Base-by-base conservation (phyloP, 2,113 vertebrate genomes). In the Enhydra lutris region DNA sequence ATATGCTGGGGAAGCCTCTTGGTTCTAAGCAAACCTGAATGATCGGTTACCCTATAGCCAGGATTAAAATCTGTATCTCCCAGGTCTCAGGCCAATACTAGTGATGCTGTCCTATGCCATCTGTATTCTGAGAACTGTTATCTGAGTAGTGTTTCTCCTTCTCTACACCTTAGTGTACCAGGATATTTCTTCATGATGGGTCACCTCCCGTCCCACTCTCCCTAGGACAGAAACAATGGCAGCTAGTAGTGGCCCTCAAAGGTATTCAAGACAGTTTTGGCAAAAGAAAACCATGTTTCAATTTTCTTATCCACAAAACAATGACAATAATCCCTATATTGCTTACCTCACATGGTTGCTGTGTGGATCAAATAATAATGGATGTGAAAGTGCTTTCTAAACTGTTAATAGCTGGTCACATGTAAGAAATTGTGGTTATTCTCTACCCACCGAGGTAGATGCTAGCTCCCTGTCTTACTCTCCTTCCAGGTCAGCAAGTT, bases 331-430 rank as follows among this genome's bases (percentile, higher is more conserved):
- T 92, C 47, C 36, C 18, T 45, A 57, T 57, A 71, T 34, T 92
- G 2, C 7, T 83, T 78, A 76, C 23, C 2, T 76, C 29, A 86
- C 7, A 69, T 9, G 36, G 6, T 67, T 82, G 36, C 31, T 90
- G 20, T 24, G 0, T 59, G 52, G 29, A 59, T 52, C 59, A 91
- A 90, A 89, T 80, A 59, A 63, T 84, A 94, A 67, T 63, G 52
- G 31, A 39, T 59, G 6, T 86, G 36, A 81, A 97, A 78, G 23
- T 79, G 18, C 31, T 89, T 97, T 94, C 34, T 73, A 96, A 90
- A 73, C 24, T 57, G 1, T 87, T 83, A 85, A 63, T 52, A 74
- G 34, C 6, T 83, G 3, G 34, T 84, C 36, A 63, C 31, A 85
- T 4, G 86, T 92, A 26, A 82, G 17, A 42, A 36, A 86, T 20